Base-by-base conservation (phyloP, 1,140 invertebrate genomes). In the Paramacrobiotus metropolitanus region DNA sequence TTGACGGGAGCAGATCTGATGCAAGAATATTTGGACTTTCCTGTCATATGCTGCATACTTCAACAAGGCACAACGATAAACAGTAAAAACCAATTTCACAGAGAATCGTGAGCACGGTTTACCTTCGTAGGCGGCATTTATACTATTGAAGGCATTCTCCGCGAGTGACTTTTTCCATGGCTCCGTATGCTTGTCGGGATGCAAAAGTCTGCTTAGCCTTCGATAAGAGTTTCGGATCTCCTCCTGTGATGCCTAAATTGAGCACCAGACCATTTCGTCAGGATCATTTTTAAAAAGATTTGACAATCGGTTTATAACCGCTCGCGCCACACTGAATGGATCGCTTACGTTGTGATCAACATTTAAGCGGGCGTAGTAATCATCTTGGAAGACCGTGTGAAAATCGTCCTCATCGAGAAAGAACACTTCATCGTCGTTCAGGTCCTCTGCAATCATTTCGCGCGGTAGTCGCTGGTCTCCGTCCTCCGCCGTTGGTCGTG, bases 51-150 rank as follows among this genome's bases (percentile, higher is more conserved):
- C n/a, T n/a, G n/a, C n/a, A n/a, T n/a, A n/a, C n/a, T n/a, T n/a
- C n/a, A n/a, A n/a, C n/a, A n/a, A n/a, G n/a, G n/a, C n/a, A n/a
- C n/a, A n/a, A n/a, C n/a, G n/a, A n/a, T n/a, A n/a, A n/a, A n/a
- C n/a, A n/a, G n/a, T n/a, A n/a, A n/a, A n/a, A n/a, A n/a, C n/a
- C n/a, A n/a, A n/a, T n/a, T n/a, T n/a, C n/a, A n/a, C n/a, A n/a
- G n/a, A n/a, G n/a, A n/a, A n/a, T n/a, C 45, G 28, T 29, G 61
- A 62, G 9, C 59, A 31, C 20, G 30, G 4, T 61, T 64, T 73
- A 86, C 90, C 85, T 81, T 94, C 88, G 76, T 94, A 89, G 4
- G 89, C 90, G 67, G 81, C 83, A 70, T 92, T 93, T 0, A 84
- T 84, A 72, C 87, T 86, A 70, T 86, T 87, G 70, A 95, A 95